These are phyloP conservation scores for Mormyrops attenuatus DNA, from an alignment of 2,797 vertebrate genomes.

Conservation along the genomic window DNA sequence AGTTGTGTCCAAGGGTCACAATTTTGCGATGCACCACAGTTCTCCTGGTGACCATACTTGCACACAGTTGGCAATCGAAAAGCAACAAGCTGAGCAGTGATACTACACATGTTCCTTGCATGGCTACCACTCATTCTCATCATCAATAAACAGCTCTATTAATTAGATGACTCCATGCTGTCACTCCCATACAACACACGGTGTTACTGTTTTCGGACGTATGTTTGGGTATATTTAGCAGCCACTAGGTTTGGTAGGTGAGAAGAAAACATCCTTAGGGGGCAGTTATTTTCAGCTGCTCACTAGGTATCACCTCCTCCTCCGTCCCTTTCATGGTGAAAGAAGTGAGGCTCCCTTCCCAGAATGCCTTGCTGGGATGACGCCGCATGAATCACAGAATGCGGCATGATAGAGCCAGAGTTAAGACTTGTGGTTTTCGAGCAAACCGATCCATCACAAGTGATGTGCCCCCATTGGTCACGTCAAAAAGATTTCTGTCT, in stretches of 20 bases:
- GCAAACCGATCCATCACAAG: background rate
- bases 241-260: background rate
- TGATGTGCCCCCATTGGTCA: background rate
- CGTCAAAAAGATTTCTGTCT: background rate
- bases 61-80: background rate
- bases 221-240: background rate
- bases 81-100: background rate
- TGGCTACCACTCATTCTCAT: background rate
- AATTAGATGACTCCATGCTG: background rate
- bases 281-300: background rate
- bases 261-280: conserved; percentile 4
- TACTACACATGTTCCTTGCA: background rate
- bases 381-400: background rate
- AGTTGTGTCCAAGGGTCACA: background rate
- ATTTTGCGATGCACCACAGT: background rate
- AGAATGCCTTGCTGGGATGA: background rate
- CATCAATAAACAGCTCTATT: background rate
- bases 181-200: background rate
- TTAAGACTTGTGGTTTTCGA: background rate
- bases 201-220: background rate
- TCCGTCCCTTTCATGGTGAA: background rate
- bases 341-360: background rate
- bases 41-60: background rate
- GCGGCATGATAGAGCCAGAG: background rate
- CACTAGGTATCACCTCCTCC: background rate